These are phyloP conservation scores for Trematomus loennbergii DNA, from an alignment of 2,113 vertebrate genomes.

Conservation along the genomic window DNA sequence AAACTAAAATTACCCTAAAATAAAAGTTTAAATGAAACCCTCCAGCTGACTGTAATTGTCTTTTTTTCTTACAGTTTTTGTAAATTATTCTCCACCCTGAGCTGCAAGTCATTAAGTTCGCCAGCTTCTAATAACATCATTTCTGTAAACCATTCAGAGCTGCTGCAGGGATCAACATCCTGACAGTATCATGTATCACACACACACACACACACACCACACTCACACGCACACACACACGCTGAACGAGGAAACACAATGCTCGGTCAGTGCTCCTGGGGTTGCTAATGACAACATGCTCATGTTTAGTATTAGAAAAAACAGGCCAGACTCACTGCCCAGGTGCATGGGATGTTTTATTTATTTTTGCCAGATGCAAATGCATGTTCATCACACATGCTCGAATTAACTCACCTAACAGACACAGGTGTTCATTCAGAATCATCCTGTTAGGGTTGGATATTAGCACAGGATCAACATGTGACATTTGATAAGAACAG, in stretches of 20 bases:
- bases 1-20: background rate
- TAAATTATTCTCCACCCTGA: background rate
- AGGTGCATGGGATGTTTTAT: conserved; percentile 23
- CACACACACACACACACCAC: background rate
- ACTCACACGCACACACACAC: conserved; percentile 5
- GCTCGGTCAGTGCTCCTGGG: background rate
- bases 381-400: background rate
- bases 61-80: background rate
- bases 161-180: background rate
- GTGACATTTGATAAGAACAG: background rate
- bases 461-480: background rate
- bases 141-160: conserved; percentile 5
- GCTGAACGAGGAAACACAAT: conserved; percentile 7
- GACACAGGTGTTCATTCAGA: conserved; percentile 1
- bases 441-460: background rate
- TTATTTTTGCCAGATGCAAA: background rate
- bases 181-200: conserved; percentile 21
- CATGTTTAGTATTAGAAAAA: conserved; percentile 33
- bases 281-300: conserved; percentile 59
- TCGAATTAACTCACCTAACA: conserved; percentile 17
- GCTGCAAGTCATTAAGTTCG: conserved; percentile 12
- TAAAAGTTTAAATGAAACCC: background rate
- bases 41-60: background rate
- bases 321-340: conserved; percentile 42
- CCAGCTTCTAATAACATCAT: background rate